Conservation (phyloP, 1,140 invertebrate genomes). For the Ooceraea biroi region DNA sequence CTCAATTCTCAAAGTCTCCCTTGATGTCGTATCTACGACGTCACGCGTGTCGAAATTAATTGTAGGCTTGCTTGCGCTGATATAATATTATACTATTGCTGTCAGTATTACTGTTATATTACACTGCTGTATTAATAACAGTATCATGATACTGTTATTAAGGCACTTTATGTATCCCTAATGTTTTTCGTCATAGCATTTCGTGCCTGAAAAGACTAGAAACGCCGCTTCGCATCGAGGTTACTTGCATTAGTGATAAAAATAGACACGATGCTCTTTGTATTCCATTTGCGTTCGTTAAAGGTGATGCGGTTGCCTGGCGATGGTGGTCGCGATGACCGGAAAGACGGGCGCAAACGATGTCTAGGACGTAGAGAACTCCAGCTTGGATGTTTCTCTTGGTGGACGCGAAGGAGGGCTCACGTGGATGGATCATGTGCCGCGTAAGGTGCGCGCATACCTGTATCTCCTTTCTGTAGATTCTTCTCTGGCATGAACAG, state of each 20-base stretch:
- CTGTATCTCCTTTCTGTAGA: not conserved
- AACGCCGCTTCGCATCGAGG: not conserved
- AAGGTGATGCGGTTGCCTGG: not conserved
- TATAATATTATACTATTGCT: not conserved
- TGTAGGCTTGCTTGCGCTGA: not conserved
- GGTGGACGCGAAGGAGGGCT: slow-evolving; percentile 55
- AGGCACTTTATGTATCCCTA: too few relatives aligned
- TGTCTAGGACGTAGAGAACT: slow-evolving; percentile 60
- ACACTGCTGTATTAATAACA: too few relatives aligned
- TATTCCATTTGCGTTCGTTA: slow-evolving; percentile 13
- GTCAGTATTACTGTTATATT: not conserved
- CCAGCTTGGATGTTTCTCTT: slow-evolving; percentile 15
- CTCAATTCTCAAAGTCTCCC: not conserved
- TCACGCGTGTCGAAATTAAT: slow-evolving; percentile 13
- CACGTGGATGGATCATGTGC: not conserved
- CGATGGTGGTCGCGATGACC: not conserved
- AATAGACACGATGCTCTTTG: not conserved
- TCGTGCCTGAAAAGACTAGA: not conserved
- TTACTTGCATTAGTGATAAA: not conserved
- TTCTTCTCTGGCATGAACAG: not conserved
- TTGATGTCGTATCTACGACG: not conserved
- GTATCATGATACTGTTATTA: too few relatives aligned
- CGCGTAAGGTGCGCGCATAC: not conserved
- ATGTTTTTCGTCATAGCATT: too few relatives aligned
- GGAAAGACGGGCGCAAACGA: slow-evolving; percentile 60